A percentile compares a stretch with the other conserved stretches of the same genome.
phyloP scores from a whole-genome alignment of 2,113 vertebrate species.

The Hippocampus barbouri region DNA sequence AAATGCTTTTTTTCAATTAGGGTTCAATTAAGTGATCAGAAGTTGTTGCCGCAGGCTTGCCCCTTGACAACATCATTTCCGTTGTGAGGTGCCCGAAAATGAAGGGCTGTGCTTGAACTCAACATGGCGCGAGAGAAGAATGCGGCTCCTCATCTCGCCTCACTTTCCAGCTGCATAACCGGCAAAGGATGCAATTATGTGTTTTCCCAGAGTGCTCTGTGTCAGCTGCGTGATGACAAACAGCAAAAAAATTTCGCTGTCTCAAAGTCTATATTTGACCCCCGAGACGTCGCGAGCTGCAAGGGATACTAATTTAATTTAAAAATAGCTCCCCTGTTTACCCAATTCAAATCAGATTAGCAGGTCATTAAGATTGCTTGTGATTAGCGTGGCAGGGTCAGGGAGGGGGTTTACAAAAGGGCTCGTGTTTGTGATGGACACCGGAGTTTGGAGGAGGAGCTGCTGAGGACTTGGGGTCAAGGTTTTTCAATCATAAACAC shows the following conservation, averaged over 20 bases:
- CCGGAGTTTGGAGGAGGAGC: constrained; percentile 44
- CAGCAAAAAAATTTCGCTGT: constrained; percentile 12
- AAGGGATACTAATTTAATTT: constrained; percentile 33
- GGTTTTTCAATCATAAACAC: constrained; percentile 73
- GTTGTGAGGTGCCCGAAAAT: neutral
- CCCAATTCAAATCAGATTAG: constrained; percentile 16
- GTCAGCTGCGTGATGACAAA: constrained; percentile 44
- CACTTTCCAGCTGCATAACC: constrained; percentile 35
- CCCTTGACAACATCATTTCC: neutral
- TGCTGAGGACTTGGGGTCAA: constrained; percentile 49
- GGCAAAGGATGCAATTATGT: constrained; percentile 41
- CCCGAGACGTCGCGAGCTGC: constrained; percentile 4
- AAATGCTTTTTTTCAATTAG: neutral
- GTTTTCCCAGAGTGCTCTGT: constrained; percentile 46
- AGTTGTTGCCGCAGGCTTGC: neutral
- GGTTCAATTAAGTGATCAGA: no score
- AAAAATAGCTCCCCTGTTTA: constrained; percentile 14
- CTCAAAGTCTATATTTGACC: constrained; percentile 25
- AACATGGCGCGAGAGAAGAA: constrained; percentile 9
- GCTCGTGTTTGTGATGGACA: constrained; percentile 15
- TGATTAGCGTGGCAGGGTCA: constrained; percentile 6
- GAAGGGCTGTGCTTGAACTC: neutral
- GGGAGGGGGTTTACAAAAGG: neutral
- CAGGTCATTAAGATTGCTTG: constrained; percentile 14
- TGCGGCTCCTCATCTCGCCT: constrained; percentile 27